These are phyloP conservation scores for Typhlichthys subterraneus DNA, from an alignment of 2,797 vertebrate genomes.

Conservation along the genomic window DNA sequence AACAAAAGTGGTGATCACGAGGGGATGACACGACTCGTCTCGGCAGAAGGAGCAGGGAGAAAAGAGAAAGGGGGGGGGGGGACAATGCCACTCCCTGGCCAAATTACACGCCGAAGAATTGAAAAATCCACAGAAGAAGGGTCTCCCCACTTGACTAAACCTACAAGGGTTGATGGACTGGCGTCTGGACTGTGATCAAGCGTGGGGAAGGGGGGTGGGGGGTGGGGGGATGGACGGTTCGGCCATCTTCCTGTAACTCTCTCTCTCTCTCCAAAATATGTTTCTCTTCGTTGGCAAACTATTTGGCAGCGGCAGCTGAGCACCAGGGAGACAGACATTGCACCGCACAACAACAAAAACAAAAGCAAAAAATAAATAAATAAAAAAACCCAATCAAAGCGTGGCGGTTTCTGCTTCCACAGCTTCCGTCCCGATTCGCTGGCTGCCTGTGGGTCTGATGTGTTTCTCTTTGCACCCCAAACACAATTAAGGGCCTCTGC, in stretches of 20 bases:
- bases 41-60: conserved; percentile 87
- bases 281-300: conserved; percentile 62
- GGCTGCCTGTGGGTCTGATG: conserved; percentile 69
- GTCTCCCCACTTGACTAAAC: conserved; percentile 88
- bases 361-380: conserved; percentile 26
- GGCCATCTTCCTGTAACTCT: conserved; percentile 52
- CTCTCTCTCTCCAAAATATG: conserved; percentile 52
- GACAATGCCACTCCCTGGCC: conserved; percentile 91
- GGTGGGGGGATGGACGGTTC: conserved; percentile 16
- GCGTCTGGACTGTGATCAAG: conserved; percentile 66
- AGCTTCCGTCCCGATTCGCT: conserved; percentile 71
- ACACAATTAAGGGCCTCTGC: conserved; percentile 65
- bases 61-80: conserved; percentile 67
- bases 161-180: conserved; percentile 89
- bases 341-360: conserved; percentile 54
- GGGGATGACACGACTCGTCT: conserved; percentile 97
- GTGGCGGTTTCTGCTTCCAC: conserved; percentile 67
- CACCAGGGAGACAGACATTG: conserved; percentile 61
- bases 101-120: conserved; percentile 96
- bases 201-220: conserved; percentile 21
- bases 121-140: conserved; percentile 98
- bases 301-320: conserved; percentile 64
- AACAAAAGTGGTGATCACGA: conserved; percentile 99
- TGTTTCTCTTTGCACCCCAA: conserved; percentile 67
- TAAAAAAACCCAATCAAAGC: conserved; percentile 74